phyloP scores from a whole-genome alignment of 2,113 vertebrate species.

The Ramphastos sulfuratus region DNA sequence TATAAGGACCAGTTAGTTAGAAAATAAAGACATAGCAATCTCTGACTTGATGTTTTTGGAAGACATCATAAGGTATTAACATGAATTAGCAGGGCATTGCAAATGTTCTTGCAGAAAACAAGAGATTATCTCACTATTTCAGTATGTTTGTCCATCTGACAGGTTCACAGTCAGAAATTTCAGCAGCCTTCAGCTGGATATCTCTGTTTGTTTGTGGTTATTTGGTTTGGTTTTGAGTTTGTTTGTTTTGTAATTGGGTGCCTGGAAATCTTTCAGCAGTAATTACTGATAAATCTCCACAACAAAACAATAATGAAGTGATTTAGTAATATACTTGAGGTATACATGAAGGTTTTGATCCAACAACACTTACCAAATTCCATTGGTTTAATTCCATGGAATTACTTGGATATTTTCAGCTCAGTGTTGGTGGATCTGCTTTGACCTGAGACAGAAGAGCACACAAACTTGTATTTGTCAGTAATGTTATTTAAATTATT shows the following conservation, averaged over 20 bases:
- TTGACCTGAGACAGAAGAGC: not conserved
- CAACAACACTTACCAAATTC: not conserved
- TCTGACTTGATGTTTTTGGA: not conserved
- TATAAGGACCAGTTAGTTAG: not conserved
- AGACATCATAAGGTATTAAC: not conserved
- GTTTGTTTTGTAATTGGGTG: not conserved
- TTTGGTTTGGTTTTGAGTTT: too few species aligned
- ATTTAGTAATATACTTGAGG: not conserved
- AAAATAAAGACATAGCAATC: not conserved
- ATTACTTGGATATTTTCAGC: not conserved
- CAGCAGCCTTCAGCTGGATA: not conserved
- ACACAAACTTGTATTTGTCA: not conserved
- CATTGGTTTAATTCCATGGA: not conserved
- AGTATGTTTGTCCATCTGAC: not conserved
- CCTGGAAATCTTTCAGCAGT: not conserved
- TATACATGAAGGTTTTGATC: not conserved
- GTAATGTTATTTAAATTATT: not conserved
- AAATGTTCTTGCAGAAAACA: constrained; percentile 23
- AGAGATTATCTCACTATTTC: not conserved
- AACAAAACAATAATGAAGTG: not conserved
- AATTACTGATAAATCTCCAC: not conserved
- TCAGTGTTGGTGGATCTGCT: not conserved
- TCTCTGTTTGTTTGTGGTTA: not conserved
- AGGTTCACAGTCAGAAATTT: not conserved
- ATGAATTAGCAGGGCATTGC: not conserved